These are phyloP conservation scores for Zosterops borbonicus DNA, from an alignment of 2,113 vertebrate species.

Conservation along the genomic window DNA sequence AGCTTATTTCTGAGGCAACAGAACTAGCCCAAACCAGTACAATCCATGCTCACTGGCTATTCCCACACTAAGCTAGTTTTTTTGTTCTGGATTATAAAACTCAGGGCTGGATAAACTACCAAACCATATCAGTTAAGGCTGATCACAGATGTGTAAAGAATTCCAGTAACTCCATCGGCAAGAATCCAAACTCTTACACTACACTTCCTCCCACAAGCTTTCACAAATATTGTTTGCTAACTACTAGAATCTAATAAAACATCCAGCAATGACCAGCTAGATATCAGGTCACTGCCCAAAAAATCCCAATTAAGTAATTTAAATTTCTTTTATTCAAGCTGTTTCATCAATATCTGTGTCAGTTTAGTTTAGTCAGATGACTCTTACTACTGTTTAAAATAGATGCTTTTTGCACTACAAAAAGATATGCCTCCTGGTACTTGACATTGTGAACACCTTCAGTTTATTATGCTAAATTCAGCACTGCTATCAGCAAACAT, in stretches of 20 bases:
- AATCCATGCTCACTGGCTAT: neutral
- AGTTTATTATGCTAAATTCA: neutral
- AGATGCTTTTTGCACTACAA: neutral
- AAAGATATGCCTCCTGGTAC: neutral
- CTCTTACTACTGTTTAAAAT: neutral
- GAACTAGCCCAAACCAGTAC: neutral
- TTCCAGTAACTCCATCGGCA: neutral
- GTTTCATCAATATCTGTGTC: neutral
- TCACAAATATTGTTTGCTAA: neutral
- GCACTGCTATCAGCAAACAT: neutral
- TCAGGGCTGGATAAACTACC: neutral
- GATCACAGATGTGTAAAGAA: neutral
- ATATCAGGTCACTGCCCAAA: neutral
- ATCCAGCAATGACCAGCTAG: neutral
- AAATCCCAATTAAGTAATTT: neutral
- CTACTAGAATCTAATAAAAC: neutral
- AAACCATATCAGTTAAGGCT: neutral
- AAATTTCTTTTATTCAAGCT: neutral
- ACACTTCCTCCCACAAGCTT: neutral
- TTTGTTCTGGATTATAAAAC: neutral
- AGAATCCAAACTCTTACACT: neutral
- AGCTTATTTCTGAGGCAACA: slow-evolving; percentile 8
- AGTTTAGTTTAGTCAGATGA: neutral
- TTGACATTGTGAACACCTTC: neutral
- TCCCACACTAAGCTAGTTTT: neutral